Evolutionary conservation across 2,113 vertebrate genomes (phyloP).

Genomic region (Paramisgurnus dabryanus): DNA sequence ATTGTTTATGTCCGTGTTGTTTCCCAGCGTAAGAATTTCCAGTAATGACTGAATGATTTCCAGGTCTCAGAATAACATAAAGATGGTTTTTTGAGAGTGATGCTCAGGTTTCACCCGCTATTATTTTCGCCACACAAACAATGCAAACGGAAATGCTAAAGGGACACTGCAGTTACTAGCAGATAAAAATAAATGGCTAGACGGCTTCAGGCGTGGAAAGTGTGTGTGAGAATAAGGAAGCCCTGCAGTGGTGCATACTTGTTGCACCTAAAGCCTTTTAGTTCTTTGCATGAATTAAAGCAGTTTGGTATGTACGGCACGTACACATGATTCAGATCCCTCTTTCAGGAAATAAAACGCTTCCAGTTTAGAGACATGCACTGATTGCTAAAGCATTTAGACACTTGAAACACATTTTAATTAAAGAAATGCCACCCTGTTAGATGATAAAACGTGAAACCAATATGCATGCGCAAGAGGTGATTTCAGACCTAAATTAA

Average conservation of each 20-base stretch:
- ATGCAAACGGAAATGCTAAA: neutral
- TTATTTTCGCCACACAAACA: conserved; percentile 12
- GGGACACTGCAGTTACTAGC: neutral
- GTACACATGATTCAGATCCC: neutral
- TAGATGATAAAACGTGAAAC: too few relatives aligned
- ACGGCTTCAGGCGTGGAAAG: conserved; percentile 44
- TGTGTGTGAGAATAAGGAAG: conserved; percentile 19
- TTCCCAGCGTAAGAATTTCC: conserved; percentile 39
- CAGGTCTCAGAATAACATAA: conserved; percentile 26
- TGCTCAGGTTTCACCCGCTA: neutral
- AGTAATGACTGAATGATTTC: conserved; percentile 9
- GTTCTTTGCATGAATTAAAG: conserved; percentile 38
- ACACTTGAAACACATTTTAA: too few relatives aligned
- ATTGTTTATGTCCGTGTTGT: conserved; percentile 34
- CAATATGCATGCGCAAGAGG: too few relatives aligned
- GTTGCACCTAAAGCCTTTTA: neutral
- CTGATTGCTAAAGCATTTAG: too few relatives aligned
- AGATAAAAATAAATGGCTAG: conserved; percentile 32
- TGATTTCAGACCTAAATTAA: too few relatives aligned
- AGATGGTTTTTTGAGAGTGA: neutral
- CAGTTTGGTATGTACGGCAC: neutral
- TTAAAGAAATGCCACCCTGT: too few relatives aligned
- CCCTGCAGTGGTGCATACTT: neutral
- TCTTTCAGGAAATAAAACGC: neutral
- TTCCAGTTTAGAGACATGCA: neutral